Conservation (phyloP, 2,888 invertebrate species). For the Blera fallax region DNA sequence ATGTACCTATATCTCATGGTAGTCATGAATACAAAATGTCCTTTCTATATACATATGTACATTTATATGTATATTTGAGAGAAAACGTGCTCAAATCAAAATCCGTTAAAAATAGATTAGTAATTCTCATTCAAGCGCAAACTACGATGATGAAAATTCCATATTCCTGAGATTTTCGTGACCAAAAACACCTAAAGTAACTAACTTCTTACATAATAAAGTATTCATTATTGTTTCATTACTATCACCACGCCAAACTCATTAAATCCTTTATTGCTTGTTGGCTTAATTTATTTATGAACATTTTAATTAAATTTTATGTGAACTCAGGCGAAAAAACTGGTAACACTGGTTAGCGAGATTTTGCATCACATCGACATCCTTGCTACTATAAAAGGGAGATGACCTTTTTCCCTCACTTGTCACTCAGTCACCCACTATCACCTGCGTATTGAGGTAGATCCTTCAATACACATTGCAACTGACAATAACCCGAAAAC, state of each 20-base stretch:
- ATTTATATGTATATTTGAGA: too few species aligned
- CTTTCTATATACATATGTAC: too few species aligned
- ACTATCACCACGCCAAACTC: not conserved
- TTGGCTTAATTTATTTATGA: constrained; percentile 8
- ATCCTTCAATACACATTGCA: not conserved
- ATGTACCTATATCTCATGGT: too few species aligned
- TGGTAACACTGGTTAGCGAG: constrained; percentile 23
- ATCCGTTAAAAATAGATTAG: too few species aligned
- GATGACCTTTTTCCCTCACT: constrained; percentile 41
- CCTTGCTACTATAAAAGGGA: constrained; percentile 15
- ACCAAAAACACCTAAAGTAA: not conserved
- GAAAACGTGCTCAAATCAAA: too few species aligned
- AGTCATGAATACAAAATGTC: too few species aligned
- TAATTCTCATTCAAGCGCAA: too few species aligned
- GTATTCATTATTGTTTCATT: not conserved
- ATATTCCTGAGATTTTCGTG: not conserved
- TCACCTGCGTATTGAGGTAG: not conserved
- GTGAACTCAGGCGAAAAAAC: not conserved
- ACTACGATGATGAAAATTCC: not conserved
- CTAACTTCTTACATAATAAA: not conserved
- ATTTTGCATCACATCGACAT: constrained; percentile 19
- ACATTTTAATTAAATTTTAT: not conserved
- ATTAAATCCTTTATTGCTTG: not conserved
- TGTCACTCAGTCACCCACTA: not conserved
- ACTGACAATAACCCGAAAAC: not conserved